phyloP scores from a whole-genome alignment of 2,888 invertebrate species.

The Ochlodes sylvanus region DNA sequence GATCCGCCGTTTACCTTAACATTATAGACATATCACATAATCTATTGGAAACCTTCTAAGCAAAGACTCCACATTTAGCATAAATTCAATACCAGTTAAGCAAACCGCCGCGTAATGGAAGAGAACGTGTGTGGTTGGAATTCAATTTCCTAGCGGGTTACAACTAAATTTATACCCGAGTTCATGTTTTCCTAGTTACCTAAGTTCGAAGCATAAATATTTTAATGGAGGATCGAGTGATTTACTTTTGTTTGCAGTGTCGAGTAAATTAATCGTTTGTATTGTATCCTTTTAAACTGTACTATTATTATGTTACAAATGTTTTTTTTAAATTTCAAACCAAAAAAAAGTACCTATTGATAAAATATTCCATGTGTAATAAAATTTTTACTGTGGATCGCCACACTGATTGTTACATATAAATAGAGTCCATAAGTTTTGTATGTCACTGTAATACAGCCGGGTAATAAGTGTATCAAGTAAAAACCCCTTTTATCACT shows the following conservation, averaged over 20 bases:
- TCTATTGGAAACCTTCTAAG: neutral
- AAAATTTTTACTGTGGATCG: no score
- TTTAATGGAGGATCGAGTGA: constrained; percentile 9
- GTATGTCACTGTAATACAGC: no score
- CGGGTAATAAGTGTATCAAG: no score
- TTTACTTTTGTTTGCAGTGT: neutral
- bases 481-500: no score
- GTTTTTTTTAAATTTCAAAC: no score
- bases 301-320: no score
- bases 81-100: constrained; percentile 50
- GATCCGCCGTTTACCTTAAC: no score
- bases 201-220: constrained; percentile 43
- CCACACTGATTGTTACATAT: no score
- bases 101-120: constrained; percentile 46
- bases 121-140: constrained; percentile 53
- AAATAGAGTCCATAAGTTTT: no score
- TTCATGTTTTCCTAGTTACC: constrained; percentile 45
- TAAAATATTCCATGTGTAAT: no score
- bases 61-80: constrained; percentile 33
- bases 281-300: no score
- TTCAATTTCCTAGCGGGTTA: constrained; percentile 61
- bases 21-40: neutral
- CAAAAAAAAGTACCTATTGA: no score
- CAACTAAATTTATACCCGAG: constrained; percentile 54
- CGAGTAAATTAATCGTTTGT: neutral